Evolutionary conservation across 2,113 vertebrate genomes (phyloP), one percentile per base, ranked within the genome.

Genomic region (Phalacrocorax brasilianus): DNA sequence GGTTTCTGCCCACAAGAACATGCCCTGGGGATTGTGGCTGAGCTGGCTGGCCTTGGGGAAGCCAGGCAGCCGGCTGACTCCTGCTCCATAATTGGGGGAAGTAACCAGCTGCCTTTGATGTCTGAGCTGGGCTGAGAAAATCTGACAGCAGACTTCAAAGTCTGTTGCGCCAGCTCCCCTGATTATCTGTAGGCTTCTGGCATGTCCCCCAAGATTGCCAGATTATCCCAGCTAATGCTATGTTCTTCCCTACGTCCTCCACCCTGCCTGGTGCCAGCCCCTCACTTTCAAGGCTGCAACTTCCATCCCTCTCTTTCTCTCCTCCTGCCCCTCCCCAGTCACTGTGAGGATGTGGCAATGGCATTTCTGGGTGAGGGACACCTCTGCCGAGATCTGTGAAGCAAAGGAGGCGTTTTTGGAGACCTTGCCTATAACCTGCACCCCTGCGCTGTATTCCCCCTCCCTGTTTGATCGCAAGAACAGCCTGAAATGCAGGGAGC

Each of bases 21-120:
- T 55, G 81, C 93, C 47, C 0, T 0, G 44, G 74, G 85, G 85
- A 85, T n/a, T 0, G 1, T 1, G 1, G 67, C 74, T 91, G 91
- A 96, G 89, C 81, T 0, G 4, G 45, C 11, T 0, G 13, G 93
- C 91, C 91, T 67, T 89, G 77, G 85, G 87, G 84, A 85, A 93
- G 87, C 44, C n/a, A 67, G 58, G 84, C 85, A 88, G 77, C 66
- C 0, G 18, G 61, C 70, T 0, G 6, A 61, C 76, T 89, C 7
- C n/a, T 0, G 5, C 71, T 94, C 78, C 4, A 7, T 88, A 85
- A 94, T 56, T 88, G 87, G 85, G 77, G 81, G 82, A 67, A 90
- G 50, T 15, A 95, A 74, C 88, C 92, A 85, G 93, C 88, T 83
- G 94, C 91, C 93, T 97, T 97, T 96, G 93, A 97, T 92, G 88